Percentiles rank a stretch among this genome's conserved stretches.
These are phyloP conservation scores for Phaenicophaeus curvirostris DNA, from an alignment of 2,797 vertebrate species.

Conservation along the genomic window DNA sequence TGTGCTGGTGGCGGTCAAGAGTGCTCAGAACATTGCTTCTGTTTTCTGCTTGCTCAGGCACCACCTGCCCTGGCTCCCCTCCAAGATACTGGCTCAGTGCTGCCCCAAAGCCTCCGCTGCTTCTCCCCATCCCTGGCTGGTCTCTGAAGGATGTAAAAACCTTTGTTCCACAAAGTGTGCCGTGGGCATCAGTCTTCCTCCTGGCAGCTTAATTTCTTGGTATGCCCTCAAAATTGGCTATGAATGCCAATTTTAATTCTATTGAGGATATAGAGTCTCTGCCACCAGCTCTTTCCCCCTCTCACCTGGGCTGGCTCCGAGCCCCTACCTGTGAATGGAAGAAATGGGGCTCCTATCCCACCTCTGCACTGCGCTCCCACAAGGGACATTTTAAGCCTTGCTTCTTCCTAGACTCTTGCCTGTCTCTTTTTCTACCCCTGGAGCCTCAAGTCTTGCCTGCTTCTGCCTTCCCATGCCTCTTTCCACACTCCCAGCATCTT, in stretches of 20 bases:
- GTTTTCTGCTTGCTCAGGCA: not conserved
- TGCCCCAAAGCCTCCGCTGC: fast-evolving
- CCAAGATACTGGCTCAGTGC: fast-evolving
- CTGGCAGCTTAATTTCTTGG: not conserved
- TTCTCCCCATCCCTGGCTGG: not conserved
- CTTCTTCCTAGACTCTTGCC: not conserved
- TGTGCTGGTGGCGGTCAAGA: fast-evolving
- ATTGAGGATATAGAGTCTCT: not conserved
- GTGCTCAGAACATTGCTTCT: not conserved
- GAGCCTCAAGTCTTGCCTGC: fast-evolving
- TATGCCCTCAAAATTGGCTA: fast-evolving
- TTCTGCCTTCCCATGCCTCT: not conserved
- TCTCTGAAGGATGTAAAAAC: not conserved
- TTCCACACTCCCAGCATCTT: fast-evolving
- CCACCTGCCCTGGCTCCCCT: not conserved
- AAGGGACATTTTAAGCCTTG: fast-evolving
- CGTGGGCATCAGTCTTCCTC: not conserved
- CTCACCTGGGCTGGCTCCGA: not conserved
- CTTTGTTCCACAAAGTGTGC: not conserved
- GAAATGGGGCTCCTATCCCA: not conserved
- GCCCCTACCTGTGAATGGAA: not conserved
- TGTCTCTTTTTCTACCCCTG: fast-evolving
- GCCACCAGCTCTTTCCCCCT: not conserved
- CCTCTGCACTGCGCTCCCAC: fast-evolving
- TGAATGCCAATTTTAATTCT: fast-evolving